These are phyloP conservation scores for Lepus americanus DNA, from an alignment of 2,113 vertebrate genomes.

Conservation along the genomic window DNA sequence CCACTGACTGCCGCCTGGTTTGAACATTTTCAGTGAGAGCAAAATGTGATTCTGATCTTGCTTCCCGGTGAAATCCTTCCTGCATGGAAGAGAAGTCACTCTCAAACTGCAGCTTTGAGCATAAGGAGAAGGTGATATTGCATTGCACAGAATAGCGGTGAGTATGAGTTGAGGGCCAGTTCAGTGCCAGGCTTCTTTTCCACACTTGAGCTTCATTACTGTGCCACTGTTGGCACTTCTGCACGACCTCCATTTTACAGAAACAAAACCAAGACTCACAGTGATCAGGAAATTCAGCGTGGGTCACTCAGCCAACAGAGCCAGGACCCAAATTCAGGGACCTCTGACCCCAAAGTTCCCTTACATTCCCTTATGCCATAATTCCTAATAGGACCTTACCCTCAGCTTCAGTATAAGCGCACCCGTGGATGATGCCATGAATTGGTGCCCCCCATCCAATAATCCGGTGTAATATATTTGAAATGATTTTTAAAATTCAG, in stretches of 20 bases:
- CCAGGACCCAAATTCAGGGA: background rate
- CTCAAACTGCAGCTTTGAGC: background rate
- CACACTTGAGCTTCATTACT: background rate
- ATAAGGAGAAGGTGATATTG: background rate
- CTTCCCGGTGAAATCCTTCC: conserved; percentile 20
- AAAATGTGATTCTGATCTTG: background rate
- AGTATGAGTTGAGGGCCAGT: background rate
- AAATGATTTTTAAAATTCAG: background rate
- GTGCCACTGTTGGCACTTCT: background rate
- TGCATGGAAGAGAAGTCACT: background rate
- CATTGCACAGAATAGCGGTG: background rate
- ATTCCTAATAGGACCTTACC: background rate
- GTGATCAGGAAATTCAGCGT: background rate
- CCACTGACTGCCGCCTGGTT: background rate
- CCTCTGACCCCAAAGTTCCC: background rate
- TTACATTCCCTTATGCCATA: background rate
- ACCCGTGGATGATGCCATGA: background rate
- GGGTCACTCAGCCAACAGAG: background rate
- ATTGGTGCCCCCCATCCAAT: background rate
- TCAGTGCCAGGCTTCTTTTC: rapidly evolving
- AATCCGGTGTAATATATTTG: background rate
- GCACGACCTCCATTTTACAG: background rate
- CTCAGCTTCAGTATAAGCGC: background rate
- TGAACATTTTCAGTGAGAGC: conserved; percentile 39
- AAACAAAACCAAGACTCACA: background rate